These are phyloP conservation scores for Gallinago media DNA, from an alignment of 2,113 vertebrate species.

Conservation along the genomic window DNA sequence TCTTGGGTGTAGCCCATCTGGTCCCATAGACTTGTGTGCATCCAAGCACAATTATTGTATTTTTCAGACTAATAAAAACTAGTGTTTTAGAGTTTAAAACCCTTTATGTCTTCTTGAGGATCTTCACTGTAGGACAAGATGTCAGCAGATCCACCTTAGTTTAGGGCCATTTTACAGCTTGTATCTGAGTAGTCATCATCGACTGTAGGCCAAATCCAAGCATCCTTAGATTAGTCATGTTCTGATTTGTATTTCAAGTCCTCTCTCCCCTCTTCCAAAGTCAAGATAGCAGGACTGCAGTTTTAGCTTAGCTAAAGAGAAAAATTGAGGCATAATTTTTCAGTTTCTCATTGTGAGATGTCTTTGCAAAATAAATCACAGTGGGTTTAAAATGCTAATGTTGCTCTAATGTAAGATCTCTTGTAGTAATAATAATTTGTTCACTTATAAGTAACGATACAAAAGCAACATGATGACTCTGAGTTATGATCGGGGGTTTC, in stretches of 20 bases:
- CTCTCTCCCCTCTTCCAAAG: background rate
- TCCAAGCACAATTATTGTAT: background rate
- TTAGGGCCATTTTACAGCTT: background rate
- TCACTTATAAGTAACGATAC: background rate
- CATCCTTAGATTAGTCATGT: background rate
- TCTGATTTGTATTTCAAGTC: background rate
- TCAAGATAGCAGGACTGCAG: background rate
- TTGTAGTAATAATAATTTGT: constrained; percentile 19
- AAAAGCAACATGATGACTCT: constrained; percentile 12
- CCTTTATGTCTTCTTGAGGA: background rate
- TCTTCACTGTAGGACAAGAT: background rate
- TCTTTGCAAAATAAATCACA: constrained; percentile 39
- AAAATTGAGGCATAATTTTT: background rate
- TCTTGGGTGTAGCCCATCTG: too few species aligned
- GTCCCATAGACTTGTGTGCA: too few species aligned
- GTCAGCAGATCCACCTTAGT: background rate
- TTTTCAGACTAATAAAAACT: background rate
- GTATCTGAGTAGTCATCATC: background rate
- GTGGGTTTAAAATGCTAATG: constrained; percentile 9
- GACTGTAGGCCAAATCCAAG: background rate
- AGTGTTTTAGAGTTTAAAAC: background rate
- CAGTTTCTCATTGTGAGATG: background rate
- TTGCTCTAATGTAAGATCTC: background rate
- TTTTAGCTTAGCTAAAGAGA: background rate
- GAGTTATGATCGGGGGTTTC: constrained; percentile 35